Percentiles rank a stretch among this genome's conserved stretches.
Conservation (phyloP, 2,797 vertebrate genomes). For the Rachycentron canadum region DNA sequence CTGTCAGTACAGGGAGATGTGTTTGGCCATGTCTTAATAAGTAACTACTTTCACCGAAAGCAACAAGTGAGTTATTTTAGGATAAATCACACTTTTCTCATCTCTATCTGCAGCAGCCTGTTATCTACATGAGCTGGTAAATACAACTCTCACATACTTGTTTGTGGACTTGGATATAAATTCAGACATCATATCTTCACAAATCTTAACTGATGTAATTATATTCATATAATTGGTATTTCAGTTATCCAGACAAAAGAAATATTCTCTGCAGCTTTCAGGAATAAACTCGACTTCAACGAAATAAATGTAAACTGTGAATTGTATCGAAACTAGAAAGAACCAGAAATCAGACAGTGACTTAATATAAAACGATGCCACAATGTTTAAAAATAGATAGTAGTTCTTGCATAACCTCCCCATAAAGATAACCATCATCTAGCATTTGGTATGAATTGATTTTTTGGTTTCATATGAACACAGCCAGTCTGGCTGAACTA, state of each 20-base stretch:
- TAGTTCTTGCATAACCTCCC: neutral
- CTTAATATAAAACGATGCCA: neutral
- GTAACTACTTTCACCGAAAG: slow-evolving; percentile 64
- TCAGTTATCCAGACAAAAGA: neutral
- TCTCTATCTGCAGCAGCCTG: slow-evolving; percentile 4
- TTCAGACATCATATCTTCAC: neutral
- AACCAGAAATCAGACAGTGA: neutral
- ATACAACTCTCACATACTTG: slow-evolving; percentile 2
- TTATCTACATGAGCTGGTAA: slow-evolving; percentile 41
- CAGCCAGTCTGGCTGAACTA: neutral
- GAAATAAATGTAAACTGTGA: neutral
- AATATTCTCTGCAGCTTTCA: neutral
- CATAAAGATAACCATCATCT: neutral
- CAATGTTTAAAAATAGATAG: neutral
- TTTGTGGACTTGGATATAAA: neutral
- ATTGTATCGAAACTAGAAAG: neutral
- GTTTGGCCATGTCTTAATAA: slow-evolving; percentile 75
- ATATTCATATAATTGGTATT: neutral
- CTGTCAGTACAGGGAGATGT: slow-evolving; percentile 38
- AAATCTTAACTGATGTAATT: neutral
- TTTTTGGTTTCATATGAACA: neutral
- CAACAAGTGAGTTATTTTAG: slow-evolving; percentile 19
- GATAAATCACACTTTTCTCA: slow-evolving; percentile 3
- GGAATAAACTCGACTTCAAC: neutral
- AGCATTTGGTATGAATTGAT: neutral